phyloP scores from a whole-genome alignment of 2,888 invertebrate genomes.

The Meghimatium bilineatum region DNA sequence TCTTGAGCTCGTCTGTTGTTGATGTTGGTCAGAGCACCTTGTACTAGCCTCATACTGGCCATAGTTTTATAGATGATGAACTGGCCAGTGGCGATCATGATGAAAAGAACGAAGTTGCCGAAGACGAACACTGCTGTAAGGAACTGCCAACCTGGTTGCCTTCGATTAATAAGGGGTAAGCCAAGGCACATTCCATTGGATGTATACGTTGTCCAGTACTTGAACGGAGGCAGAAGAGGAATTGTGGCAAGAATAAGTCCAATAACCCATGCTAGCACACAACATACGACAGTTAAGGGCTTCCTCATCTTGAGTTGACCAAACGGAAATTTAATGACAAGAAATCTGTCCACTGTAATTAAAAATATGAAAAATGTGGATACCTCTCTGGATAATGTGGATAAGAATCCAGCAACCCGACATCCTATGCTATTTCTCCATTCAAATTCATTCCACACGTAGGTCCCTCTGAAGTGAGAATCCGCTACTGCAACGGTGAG shows the following conservation, averaged over 20 bases:
- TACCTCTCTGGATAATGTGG: slow-evolving; percentile 80
- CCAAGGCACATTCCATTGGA: slow-evolving; percentile 72
- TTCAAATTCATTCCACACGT: slow-evolving; percentile 57
- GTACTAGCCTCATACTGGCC: slow-evolving; percentile 29
- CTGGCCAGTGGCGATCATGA: slow-evolving; percentile 72
- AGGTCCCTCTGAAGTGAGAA: slow-evolving; percentile 55
- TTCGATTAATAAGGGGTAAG: slow-evolving; percentile 71
- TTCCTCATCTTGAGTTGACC: slow-evolving; percentile 63
- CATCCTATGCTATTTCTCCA: slow-evolving; percentile 61
- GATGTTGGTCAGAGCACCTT: slow-evolving; percentile 30
- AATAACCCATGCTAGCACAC: slow-evolving; percentile 62
- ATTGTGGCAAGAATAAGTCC: slow-evolving; percentile 64
- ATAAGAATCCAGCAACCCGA: slow-evolving; percentile 58
- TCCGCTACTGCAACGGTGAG: slow-evolving; percentile 58
- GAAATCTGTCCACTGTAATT: slow-evolving; percentile 82
- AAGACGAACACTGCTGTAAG: slow-evolving; percentile 71
- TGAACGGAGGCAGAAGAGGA: slow-evolving; percentile 64
- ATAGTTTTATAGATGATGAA: slow-evolving; percentile 70
- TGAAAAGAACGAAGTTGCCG: slow-evolving; percentile 69
- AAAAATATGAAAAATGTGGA: slow-evolving; percentile 81
- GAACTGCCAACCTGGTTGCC: slow-evolving; percentile 75
- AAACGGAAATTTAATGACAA: slow-evolving; percentile 81
- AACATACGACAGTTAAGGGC: slow-evolving; percentile 57
- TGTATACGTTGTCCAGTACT: slow-evolving; percentile 47
- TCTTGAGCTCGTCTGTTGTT: slow-evolving; percentile 55